Conservation (phyloP, 2,888 invertebrate species). For the Apotomis betuletana region DNA sequence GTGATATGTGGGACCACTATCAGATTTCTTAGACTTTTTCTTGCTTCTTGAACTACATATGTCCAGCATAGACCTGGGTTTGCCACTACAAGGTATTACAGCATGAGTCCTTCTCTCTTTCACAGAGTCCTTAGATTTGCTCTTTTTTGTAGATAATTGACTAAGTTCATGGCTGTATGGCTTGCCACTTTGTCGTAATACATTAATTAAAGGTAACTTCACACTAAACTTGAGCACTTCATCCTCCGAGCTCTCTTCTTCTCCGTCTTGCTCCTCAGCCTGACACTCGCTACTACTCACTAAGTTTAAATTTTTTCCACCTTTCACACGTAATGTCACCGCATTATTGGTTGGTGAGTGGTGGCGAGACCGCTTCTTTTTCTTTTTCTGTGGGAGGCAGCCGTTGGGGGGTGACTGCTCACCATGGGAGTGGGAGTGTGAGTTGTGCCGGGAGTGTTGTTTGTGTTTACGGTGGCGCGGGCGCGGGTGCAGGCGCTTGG, state of each 20-base stretch:
- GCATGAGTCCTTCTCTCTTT: slow-evolving; percentile 72
- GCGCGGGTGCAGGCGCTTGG: slow-evolving; percentile 66
- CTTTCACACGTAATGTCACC: slow-evolving; percentile 72
- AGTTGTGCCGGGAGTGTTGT: slow-evolving; percentile 70
- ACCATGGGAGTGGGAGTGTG: slow-evolving; percentile 47
- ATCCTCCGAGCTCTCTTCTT: slow-evolving; percentile 68
- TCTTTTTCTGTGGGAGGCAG: slow-evolving; percentile 68
- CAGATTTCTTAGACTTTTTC: slow-evolving; percentile 78
- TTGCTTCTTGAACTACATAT: slow-evolving; percentile 78
- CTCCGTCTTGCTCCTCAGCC: slow-evolving; percentile 56
- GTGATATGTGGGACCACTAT: slow-evolving; percentile 78
- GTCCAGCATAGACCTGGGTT: slow-evolving; percentile 79
- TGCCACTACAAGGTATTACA: slow-evolving; percentile 77
- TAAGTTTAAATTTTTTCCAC: slow-evolving; percentile 81
- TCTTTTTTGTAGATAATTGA: slow-evolving; percentile 82
- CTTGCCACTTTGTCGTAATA: slow-evolving; percentile 77
- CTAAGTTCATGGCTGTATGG: slow-evolving; percentile 83
- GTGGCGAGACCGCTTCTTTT: slow-evolving; percentile 72
- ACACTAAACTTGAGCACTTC: slow-evolving; percentile 77
- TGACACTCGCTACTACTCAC: slow-evolving; percentile 80
- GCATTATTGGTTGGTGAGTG: slow-evolving; percentile 67
- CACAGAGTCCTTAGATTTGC: slow-evolving; percentile 67
- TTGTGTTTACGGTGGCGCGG: slow-evolving; percentile 75
- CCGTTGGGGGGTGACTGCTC: slow-evolving; percentile 67
- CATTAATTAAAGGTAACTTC: slow-evolving; percentile 76